Conservation (phyloP, 2,888 invertebrate genomes). For the Hirtodrosophila duncani region DNA sequence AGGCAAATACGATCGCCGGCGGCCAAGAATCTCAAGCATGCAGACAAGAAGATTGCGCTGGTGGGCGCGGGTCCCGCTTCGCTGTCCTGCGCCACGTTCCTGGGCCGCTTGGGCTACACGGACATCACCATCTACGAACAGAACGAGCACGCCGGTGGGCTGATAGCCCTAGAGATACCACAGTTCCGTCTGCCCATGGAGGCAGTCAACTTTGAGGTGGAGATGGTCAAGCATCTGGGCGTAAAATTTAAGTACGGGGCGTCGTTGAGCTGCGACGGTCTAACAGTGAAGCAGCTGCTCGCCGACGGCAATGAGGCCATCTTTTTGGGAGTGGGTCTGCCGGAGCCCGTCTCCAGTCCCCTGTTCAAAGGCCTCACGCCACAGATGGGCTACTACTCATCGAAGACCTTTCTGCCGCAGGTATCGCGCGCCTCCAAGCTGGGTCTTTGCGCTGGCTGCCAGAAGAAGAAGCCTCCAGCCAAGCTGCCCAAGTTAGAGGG, state of each 20-base stretch:
- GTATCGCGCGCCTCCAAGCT: conserved; percentile 94
- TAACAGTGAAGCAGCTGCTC: conserved; percentile 86
- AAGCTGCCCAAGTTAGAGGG: conserved; percentile 88
- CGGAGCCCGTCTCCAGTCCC: conserved; percentile 89
- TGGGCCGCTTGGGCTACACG: conserved; percentile 94
- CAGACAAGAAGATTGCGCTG: conserved; percentile 85
- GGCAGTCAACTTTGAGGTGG: conserved; percentile 95
- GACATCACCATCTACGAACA: conserved; percentile 96
- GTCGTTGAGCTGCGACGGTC: conserved; percentile 85
- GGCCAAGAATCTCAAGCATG: conserved; percentile 78
- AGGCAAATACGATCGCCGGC: conserved; percentile 90
- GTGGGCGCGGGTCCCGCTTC: conserved; percentile 98
- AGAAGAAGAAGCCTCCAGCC: conserved; percentile 79
- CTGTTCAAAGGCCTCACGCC: conserved; percentile 87
- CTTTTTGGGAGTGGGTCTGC: conserved; percentile 92
- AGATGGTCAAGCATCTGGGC: conserved; percentile 93
- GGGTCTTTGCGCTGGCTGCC: conserved; percentile 91
- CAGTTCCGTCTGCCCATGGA: conserved; percentile 96
- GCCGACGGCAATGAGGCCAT: conserved; percentile 86
- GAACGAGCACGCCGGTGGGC: conserved; percentile 90
- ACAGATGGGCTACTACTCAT: conserved; percentile 94
- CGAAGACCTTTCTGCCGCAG: conserved; percentile 93
- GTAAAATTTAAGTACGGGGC: conserved; percentile 90
- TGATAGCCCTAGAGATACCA: conserved; percentile 97
- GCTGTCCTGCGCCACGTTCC: conserved; percentile 96